Evolutionary conservation across 2,888 invertebrate species (phyloP).

Genomic region (Pristionchus fissidentatus): DNA sequence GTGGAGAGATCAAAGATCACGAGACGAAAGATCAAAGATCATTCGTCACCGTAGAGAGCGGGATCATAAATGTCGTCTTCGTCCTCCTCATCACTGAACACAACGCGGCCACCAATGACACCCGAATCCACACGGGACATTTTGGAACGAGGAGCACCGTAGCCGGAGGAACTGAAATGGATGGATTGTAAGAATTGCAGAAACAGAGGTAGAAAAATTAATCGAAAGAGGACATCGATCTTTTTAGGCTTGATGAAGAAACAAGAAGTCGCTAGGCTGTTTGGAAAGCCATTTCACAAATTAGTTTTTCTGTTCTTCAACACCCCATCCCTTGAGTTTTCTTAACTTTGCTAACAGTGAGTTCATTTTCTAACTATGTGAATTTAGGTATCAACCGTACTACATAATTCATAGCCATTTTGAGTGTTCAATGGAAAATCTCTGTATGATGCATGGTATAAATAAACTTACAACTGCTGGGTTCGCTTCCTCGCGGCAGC

Average conservation of each 20-base stretch:
- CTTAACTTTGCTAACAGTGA: too few relatives aligned
- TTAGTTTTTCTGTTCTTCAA: too few relatives aligned
- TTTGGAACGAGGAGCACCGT: conserved; percentile 36
- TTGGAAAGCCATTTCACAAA: too few relatives aligned
- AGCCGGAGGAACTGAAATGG: not conserved
- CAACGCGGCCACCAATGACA: conserved; percentile 55
- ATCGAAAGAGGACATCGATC: too few relatives aligned
- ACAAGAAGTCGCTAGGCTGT: too few relatives aligned
- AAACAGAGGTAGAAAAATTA: not conserved
- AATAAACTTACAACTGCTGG: not conserved
- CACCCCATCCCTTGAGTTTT: too few relatives aligned
- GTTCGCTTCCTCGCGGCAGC: not conserved
- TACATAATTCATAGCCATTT: too few relatives aligned
- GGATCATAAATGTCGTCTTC: conserved; percentile 57
- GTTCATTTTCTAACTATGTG: too few relatives aligned
- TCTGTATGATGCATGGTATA: too few relatives aligned
- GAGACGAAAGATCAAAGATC: conserved; percentile 43
- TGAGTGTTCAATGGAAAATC: too few relatives aligned
- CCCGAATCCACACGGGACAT: conserved; percentile 49
- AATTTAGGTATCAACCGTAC: too few relatives aligned
- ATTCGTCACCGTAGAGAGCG: conserved; percentile 52
- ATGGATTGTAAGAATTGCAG: not conserved
- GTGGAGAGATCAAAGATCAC: not conserved
- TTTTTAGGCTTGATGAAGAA: too few relatives aligned
- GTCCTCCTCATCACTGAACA: conserved; percentile 69